These are phyloP conservation scores for Cerastis rubricosa DNA, from an alignment of 2,888 invertebrate species.

Conservation along the genomic window DNA sequence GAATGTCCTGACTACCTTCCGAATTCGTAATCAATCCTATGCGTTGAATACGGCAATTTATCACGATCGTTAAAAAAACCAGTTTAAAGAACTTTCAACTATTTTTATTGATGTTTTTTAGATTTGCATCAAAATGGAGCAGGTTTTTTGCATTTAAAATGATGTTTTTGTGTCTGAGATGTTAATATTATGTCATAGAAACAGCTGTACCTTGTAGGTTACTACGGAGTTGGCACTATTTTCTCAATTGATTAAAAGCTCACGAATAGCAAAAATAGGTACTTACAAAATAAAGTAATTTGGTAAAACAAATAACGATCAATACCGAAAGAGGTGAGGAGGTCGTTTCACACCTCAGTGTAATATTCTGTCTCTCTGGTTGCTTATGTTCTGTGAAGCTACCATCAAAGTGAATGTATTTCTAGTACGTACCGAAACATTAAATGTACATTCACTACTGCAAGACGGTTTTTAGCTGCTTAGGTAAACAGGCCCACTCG, in stretches of 20 bases:
- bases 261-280: neutral
- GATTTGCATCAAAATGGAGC: conserved; percentile 3
- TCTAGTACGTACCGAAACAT: neutral
- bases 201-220: neutral
- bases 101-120: conserved; percentile 11
- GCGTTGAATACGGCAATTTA: conserved; percentile 6
- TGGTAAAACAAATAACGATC: conserved; percentile 32
- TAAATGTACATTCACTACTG: no score
- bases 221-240: neutral
- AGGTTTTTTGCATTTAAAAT: neutral
- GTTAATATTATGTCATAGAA: conserved; percentile 9
- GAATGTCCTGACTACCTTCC: conserved; percentile 10
- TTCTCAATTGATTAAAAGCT: neutral
- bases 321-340: conserved; percentile 15
- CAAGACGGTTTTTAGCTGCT: neutral
- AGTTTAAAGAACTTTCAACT: conserved; percentile 28
- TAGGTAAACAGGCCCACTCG: neutral
- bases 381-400: neutral
- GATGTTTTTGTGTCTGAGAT: neutral
- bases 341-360: conserved; percentile 22
- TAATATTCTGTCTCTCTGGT: neutral
- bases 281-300: conserved; percentile 13
- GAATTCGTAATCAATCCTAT: conserved; percentile 29
- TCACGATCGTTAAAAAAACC: conserved; percentile 18
- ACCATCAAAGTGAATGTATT: conserved; percentile 1